phyloP scores from a whole-genome alignment of 2,888 invertebrate genomes.

The Dusona sp. region DNA sequence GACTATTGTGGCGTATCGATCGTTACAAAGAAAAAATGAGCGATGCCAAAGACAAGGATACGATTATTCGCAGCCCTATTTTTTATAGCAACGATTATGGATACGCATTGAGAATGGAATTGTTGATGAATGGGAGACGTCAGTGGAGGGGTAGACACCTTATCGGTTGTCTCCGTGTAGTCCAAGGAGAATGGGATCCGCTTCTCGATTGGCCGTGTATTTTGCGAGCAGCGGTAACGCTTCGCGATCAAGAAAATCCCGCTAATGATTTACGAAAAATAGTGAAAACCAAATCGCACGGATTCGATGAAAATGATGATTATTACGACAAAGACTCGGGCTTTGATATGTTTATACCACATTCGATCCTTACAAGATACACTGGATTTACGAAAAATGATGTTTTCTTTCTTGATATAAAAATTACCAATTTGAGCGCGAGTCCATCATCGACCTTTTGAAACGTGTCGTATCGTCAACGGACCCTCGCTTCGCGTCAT shows the following conservation, averaged over 20 bases:
- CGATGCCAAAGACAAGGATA: conserved; percentile 88
- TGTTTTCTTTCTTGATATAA: conserved; percentile 87
- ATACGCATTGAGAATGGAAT: conserved; percentile 90
- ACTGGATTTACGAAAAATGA: conserved; percentile 87
- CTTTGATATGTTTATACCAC: conserved; percentile 88
- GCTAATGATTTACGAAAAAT: conserved; percentile 84
- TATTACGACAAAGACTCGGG: conserved; percentile 74
- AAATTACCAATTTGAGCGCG: conserved; percentile 76
- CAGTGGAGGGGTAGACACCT: conserved; percentile 91
- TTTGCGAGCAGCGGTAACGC: conserved; percentile 88
- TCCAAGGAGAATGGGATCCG: conserved; percentile 90
- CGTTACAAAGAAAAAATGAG: conserved; percentile 88
- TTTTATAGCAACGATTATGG: conserved; percentile 90
- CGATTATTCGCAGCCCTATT: conserved; percentile 88
- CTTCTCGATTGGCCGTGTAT: conserved; percentile 91
- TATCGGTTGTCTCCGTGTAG: conserved; percentile 89
- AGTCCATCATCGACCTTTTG: no score
- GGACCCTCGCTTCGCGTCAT: no score
- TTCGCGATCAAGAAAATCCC: conserved; percentile 88
- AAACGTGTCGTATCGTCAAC: no score
- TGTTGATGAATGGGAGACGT: conserved; percentile 90
- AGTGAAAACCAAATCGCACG: conserved; percentile 75
- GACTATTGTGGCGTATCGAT: conserved; percentile 90
- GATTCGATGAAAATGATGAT: conserved; percentile 60
- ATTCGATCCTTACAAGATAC: conserved; percentile 87